Base-by-base conservation (phyloP, 2,113 vertebrate species). In the Beaufortia kweichowensis region DNA sequence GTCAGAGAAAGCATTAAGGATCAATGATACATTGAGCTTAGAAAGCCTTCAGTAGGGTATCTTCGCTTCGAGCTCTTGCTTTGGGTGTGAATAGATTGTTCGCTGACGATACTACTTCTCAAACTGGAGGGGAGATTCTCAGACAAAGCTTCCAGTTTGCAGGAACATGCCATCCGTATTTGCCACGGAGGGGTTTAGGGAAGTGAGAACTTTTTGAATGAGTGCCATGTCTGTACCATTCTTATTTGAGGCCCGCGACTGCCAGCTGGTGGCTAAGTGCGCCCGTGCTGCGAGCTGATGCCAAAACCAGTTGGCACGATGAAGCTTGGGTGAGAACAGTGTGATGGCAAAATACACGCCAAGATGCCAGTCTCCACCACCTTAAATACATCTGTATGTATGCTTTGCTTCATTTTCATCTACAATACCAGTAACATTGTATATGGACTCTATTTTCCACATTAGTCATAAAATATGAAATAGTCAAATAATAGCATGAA, bases 141-240 rank as follows among this genome's bases (percentile, higher is more conserved):
- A 90, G 91, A 92, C 90, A 91, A 90, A 93, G 90, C 84, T 87
- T 82, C 75, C 85, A 86, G 74, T 90, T 91, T 91, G 41, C 89
- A 91, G 91, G 92, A 93, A 92, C 84, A 92, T 93, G 90, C 92
- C 92, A 93, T 93, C 90, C 88, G 90, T 82, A 79, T 91, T 89
- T 91, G 85, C 83, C 88, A 86, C 86, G 87, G 89, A 91, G 92
- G 92, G 92, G 92, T 90, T 91, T 90, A 89, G 91, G 91, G 90
- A 92, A 90, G 88, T 85, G 90, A 91, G 92, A 93, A 93, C 91
- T 93, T 92, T 92, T 93, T 93, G 92, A 93, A 93, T 84, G 89
- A 86, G 90, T 92, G 91, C 92, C 92, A 93, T 90, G 89, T 91
- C 92, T 90, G 90, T 88, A 87, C 88, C 87, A 90, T 92, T 91